Evolutionary conservation across 1,140 invertebrate species (phyloP).

Genomic region (Meteorus sp.): DNA sequence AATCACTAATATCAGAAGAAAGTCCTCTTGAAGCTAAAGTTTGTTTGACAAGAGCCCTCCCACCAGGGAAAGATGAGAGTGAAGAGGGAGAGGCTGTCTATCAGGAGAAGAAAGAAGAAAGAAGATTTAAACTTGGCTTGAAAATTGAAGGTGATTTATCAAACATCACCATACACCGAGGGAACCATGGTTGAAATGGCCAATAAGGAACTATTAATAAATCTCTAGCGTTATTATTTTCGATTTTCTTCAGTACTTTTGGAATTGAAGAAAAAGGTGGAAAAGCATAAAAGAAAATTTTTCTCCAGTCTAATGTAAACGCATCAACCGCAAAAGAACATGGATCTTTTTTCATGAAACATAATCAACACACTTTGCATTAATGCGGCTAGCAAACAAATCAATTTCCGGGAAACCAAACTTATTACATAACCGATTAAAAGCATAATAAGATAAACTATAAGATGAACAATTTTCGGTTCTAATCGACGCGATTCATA

Average conservation of each 20-base stretch:
- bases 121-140: conserved; percentile 8
- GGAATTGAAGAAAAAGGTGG: conserved; percentile 16
- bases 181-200: conserved; percentile 19
- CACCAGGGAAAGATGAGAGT: conserved; percentile 24
- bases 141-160: conserved; percentile 11
- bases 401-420: conserved; percentile 30
- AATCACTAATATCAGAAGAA: neutral
- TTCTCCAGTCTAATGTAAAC: conserved; percentile 11
- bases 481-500: conserved; percentile 18
- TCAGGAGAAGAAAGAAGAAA: conserved; percentile 30
- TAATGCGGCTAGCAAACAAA: conserved; percentile 34
- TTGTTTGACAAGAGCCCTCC: conserved; percentile 15
- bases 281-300: conserved; percentile 17
- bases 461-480: conserved; percentile 20
- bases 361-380: conserved; percentile 36
- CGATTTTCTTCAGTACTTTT: conserved; percentile 12
- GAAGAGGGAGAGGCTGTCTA: conserved; percentile 22
- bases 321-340: conserved; percentile 31
- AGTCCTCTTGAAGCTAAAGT: neutral
- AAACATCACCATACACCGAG: conserved; percentile 7
- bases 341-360: conserved; percentile 35
- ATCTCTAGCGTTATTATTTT: conserved; percentile 7
- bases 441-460: neutral
- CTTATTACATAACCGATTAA: conserved; percentile 2
- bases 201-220: conserved; percentile 16